Evolutionary conservation across 2,797 vertebrate species (phyloP).

Genomic region (Acanthurus lineatus): DNA sequence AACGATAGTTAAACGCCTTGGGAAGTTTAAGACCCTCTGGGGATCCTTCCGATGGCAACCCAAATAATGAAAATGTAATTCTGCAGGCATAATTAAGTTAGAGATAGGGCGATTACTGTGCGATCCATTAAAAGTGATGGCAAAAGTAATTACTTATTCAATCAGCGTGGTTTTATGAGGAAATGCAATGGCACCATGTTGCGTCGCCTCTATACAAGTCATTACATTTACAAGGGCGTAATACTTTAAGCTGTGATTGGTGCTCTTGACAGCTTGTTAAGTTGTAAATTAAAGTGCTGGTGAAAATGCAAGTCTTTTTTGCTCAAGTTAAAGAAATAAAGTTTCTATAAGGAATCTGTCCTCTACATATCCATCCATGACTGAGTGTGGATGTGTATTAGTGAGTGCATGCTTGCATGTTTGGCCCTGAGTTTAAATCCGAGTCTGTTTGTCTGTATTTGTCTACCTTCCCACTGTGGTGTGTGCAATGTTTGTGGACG

Average conservation of each 20-base stretch:
- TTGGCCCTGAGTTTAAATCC: not conserved
- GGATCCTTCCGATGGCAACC: slow-evolving; percentile 72
- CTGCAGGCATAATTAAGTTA: slow-evolving; percentile 84
- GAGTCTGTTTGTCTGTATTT: slow-evolving; percentile 1
- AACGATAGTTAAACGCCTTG: slow-evolving; percentile 72
- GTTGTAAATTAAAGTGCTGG: slow-evolving; percentile 52
- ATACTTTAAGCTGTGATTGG: slow-evolving; percentile 71
- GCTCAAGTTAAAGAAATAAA: slow-evolving; percentile 44
- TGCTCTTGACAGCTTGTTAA: slow-evolving; percentile 74
- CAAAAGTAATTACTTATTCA: slow-evolving; percentile 86
- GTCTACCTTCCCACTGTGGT: not conserved
- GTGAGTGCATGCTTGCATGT: not conserved
- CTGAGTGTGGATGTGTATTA: not conserved
- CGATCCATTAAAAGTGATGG: slow-evolving; percentile 83
- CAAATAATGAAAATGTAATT: slow-evolving; percentile 84
- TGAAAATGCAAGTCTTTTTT: slow-evolving; percentile 43
- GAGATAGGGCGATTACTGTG: slow-evolving; percentile 80
- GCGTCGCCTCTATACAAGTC: slow-evolving; percentile 69
- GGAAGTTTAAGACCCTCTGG: slow-evolving; percentile 75
- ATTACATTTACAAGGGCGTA: slow-evolving; percentile 75
- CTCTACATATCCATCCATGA: slow-evolving; percentile 19
- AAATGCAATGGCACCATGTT: slow-evolving; percentile 69
- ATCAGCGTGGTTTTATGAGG: slow-evolving; percentile 79
- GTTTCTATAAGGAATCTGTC: slow-evolving; percentile 48
- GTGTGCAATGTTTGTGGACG: not conserved